phyloP scores from a whole-genome alignment of 2,888 invertebrate genomes.

The Elegia similella region DNA sequence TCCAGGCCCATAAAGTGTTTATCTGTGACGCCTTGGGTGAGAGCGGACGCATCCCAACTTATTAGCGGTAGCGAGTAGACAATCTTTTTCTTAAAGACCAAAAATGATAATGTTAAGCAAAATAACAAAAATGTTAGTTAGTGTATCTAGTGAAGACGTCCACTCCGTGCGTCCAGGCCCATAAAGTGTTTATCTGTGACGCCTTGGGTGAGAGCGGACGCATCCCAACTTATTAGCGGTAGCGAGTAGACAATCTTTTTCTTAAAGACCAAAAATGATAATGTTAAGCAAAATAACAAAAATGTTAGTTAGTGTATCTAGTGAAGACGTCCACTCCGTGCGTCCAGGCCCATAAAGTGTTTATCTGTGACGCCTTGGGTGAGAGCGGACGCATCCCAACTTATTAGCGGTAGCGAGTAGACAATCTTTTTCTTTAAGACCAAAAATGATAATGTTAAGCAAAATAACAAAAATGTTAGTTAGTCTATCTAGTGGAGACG shows the following conservation, averaged over 20 bases:
- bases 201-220: conserved; percentile 47
- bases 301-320: too few species aligned
- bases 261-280: conserved; percentile 47
- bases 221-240: conserved; percentile 27
- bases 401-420: too few species aligned
- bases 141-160: conserved; percentile 58
- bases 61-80: too few species aligned
- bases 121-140: conserved; percentile 51
- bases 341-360: conserved; percentile 72
- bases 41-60: too few species aligned
- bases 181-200: conserved; percentile 68
- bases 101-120: too few species aligned
- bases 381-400: too few species aligned
- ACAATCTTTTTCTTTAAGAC: too few species aligned
- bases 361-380: conserved; percentile 65
- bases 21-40: conserved; percentile 62
- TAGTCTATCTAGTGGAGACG: conserved; percentile 59
- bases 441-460: conserved; percentile 34
- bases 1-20: conserved; percentile 73
- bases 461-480: conserved; percentile 50
- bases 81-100: too few species aligned
- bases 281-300: too few species aligned
- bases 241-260: conserved; percentile 32
- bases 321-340: too few species aligned
- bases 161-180: too few species aligned